Evolutionary conservation across 2,888 invertebrate genomes (phyloP).

Genomic region (Hecatera dysodea): DNA sequence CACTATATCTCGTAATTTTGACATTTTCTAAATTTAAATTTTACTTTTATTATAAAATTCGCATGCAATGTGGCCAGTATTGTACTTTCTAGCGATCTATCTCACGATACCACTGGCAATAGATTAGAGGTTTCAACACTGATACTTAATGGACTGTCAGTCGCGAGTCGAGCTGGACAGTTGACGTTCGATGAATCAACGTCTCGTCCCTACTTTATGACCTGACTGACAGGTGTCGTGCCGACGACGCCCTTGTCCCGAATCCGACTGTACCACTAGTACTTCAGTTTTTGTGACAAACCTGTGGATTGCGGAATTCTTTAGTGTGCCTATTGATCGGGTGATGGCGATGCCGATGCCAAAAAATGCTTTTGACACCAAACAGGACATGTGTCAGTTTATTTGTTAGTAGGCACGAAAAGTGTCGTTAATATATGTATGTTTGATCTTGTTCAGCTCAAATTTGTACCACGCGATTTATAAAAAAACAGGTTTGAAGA

Average conservation of each 20-base stretch:
- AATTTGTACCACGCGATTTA: not conserved
- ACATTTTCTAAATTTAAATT: slow-evolving; percentile 17
- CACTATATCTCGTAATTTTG: not conserved
- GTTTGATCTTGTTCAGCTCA: not conserved
- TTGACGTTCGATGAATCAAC: slow-evolving; percentile 57
- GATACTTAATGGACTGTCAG: slow-evolving; percentile 60
- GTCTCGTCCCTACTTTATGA: slow-evolving; percentile 56
- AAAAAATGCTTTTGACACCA: not conserved
- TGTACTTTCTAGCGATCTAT: slow-evolving; percentile 32
- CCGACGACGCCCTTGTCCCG: slow-evolving; percentile 28
- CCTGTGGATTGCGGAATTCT: slow-evolving; percentile 38
- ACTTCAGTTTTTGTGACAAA: slow-evolving; percentile 30
- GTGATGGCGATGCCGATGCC: not conserved
- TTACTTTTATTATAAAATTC: not conserved
- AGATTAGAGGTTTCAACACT: slow-evolving; percentile 43
- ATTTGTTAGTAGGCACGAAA: not conserved
- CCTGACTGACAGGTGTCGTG: slow-evolving; percentile 46
- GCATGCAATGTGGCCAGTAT: slow-evolving; percentile 19
- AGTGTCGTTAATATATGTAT: not conserved
- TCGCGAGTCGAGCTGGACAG: slow-evolving; percentile 47
- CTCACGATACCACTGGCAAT: slow-evolving; percentile 31
- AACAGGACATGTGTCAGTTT: not conserved
- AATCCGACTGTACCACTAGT: not conserved
- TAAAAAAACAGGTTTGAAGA: not conserved
- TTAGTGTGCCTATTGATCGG: not conserved